Conservation (phyloP, 2,888 invertebrate genomes). For the Molanna angustata region DNA sequence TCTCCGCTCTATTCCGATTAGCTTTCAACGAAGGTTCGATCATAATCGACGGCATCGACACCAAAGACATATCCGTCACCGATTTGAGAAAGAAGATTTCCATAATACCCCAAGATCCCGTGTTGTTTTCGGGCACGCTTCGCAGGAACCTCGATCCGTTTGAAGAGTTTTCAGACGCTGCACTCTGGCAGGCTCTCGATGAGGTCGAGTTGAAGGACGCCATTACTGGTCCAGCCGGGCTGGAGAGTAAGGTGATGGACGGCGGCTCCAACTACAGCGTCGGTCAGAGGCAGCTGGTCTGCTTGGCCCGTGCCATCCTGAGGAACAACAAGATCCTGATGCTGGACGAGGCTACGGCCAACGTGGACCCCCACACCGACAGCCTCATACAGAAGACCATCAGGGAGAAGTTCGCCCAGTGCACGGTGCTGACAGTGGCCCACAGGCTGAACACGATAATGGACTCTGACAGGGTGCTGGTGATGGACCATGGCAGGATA, state of each 20-base stretch:
- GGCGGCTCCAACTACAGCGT: slow-evolving; percentile 66
- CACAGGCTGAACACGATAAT: slow-evolving; percentile 75
- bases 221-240: slow-evolving; percentile 46
- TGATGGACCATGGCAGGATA: slow-evolving; percentile 59
- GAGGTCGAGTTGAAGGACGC: slow-evolving; percentile 60
- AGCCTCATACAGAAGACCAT: slow-evolving; percentile 70
- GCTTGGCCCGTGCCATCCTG: slow-evolving; percentile 66
- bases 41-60: slow-evolving; percentile 62
- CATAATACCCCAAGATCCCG: slow-evolving; percentile 77
- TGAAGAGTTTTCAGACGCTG: slow-evolving; percentile 63
- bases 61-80: slow-evolving; percentile 49
- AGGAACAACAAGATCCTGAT: slow-evolving; percentile 62
- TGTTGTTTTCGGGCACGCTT: slow-evolving; percentile 72
- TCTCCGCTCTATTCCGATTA: slow-evolving; percentile 68
- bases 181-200: slow-evolving; percentile 68
- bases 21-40: slow-evolving; percentile 61
- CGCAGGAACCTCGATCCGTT: slow-evolving; percentile 77
- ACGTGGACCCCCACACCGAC: slow-evolving; percentile 69
- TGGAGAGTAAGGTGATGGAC: slow-evolving; percentile 58
- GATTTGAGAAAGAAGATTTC: slow-evolving; percentile 58
- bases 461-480: slow-evolving; percentile 57
- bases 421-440: slow-evolving; percentile 77
- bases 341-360: slow-evolving; percentile 71
- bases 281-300: slow-evolving; percentile 69
- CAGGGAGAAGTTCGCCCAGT: slow-evolving; percentile 62